These are phyloP conservation scores for Talpa occidentalis DNA, from an alignment of 2,113 vertebrate genomes.

Conservation along the genomic window DNA sequence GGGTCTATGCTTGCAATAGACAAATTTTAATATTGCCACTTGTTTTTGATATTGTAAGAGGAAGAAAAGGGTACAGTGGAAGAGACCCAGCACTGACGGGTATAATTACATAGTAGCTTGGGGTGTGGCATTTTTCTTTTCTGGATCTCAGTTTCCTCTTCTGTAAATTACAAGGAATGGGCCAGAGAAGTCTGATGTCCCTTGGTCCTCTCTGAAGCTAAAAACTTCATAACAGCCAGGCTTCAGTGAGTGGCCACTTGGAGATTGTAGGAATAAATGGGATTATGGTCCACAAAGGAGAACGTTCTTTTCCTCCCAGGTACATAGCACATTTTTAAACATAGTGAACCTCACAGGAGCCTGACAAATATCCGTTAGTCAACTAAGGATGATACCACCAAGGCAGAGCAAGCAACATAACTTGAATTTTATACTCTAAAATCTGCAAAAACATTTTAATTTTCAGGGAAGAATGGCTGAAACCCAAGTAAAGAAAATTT, in stretches of 20 bases:
- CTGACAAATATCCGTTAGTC: background rate
- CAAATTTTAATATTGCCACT: background rate
- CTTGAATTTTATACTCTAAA: background rate
- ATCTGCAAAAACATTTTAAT: background rate
- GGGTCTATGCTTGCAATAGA: background rate
- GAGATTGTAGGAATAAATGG: background rate
- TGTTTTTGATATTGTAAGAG: background rate
- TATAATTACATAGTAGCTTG: too few relatives aligned
- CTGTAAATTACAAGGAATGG: background rate
- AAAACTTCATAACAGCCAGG: background rate
- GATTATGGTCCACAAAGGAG: background rate
- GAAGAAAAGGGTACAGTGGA: background rate
- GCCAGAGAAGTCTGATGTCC: background rate
- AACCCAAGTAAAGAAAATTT: slow-evolving; percentile 58
- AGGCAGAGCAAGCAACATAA: fast-evolving
- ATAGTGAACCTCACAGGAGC: background rate
- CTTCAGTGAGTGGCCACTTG: background rate
- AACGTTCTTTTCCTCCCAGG: background rate
- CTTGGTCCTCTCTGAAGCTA: background rate
- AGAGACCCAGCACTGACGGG: background rate
- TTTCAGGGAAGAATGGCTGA: background rate
- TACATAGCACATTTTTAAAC: background rate
- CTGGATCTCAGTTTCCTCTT: background rate
- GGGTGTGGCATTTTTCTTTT: background rate
- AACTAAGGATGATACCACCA: background rate